phyloP scores from a whole-genome alignment of 2,888 invertebrate species.

The Apocheima hispidaria region DNA sequence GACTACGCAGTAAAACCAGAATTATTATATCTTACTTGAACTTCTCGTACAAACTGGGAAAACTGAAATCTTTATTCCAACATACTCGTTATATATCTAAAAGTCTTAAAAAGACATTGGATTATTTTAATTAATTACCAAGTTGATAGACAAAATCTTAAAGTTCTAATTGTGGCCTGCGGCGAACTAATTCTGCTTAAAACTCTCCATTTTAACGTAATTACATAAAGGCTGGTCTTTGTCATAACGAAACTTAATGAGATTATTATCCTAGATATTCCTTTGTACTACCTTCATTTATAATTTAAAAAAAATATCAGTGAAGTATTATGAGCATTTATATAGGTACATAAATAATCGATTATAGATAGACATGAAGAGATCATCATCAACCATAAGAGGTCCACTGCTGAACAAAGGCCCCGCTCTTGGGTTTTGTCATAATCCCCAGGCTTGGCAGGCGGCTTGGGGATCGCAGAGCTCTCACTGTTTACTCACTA shows the following conservation, averaged over 20 bases:
- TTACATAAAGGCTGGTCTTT: slow-evolving; percentile 27
- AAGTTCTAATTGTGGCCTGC: slow-evolving; percentile 12
- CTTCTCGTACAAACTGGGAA: neutral
- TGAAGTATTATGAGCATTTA: too few relatives aligned
- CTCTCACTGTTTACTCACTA: too few relatives aligned
- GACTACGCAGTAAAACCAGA: too few relatives aligned
- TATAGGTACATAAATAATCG: too few relatives aligned
- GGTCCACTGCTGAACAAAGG: too few relatives aligned
- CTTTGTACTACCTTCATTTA: slow-evolving; percentile 26
- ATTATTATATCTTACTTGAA: too few relatives aligned
- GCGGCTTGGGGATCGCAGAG: too few relatives aligned
- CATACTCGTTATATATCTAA: neutral
- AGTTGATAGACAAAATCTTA: slow-evolving; percentile 36
- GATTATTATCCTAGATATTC: slow-evolving; percentile 29
- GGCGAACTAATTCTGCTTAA: slow-evolving; percentile 10
- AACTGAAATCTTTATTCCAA: neutral
- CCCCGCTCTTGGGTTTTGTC: too few relatives aligned
- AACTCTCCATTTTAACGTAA: slow-evolving; percentile 24
- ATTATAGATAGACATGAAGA: too few relatives aligned
- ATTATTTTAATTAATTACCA: slow-evolving; percentile 35
- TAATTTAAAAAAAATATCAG: slow-evolving; percentile 24
- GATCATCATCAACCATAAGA: too few relatives aligned
- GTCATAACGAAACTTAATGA: slow-evolving; percentile 34
- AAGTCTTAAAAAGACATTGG: slow-evolving; percentile 24
- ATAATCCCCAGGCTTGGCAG: too few relatives aligned